Conservation (phyloP, 1,140 invertebrate genomes). For the Tetramorium parvispinum region DNA sequence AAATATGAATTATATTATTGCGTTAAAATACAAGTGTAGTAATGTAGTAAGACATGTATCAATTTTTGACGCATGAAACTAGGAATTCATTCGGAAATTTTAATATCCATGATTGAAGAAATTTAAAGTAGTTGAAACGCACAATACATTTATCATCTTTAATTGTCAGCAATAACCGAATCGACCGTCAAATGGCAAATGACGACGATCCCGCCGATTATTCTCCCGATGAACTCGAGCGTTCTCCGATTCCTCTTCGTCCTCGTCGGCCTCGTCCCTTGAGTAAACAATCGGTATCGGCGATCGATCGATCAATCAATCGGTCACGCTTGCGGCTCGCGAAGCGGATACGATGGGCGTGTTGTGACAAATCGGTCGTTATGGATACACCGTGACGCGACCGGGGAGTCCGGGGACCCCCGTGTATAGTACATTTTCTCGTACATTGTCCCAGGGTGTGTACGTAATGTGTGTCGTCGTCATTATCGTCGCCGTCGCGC, state of each 20-base stretch:
- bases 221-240: neutral
- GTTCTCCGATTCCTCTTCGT: neutral
- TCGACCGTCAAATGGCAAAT: neutral
- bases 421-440: constrained; percentile 60
- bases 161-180: neutral
- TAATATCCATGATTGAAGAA: neutral
- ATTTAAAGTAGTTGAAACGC: neutral
- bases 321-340: constrained; percentile 59
- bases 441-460: constrained; percentile 41
- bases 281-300: constrained; percentile 35
- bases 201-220: neutral
- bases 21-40: too few relatives aligned
- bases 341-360: constrained; percentile 53
- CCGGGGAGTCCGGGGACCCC: constrained; percentile 24
- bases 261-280: neutral
- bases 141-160: neutral
- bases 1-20: too few relatives aligned
- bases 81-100: neutral
- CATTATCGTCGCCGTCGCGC: neutral
- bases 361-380: constrained; percentile 77
- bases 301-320: constrained; percentile 68
- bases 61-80: neutral
- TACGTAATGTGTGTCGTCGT: constrained; percentile 48
- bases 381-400: constrained; percentile 72
- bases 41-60: neutral